Evolutionary conservation across 2,113 vertebrate species (phyloP).

Genomic region (Aspiorhynchus laticeps): DNA sequence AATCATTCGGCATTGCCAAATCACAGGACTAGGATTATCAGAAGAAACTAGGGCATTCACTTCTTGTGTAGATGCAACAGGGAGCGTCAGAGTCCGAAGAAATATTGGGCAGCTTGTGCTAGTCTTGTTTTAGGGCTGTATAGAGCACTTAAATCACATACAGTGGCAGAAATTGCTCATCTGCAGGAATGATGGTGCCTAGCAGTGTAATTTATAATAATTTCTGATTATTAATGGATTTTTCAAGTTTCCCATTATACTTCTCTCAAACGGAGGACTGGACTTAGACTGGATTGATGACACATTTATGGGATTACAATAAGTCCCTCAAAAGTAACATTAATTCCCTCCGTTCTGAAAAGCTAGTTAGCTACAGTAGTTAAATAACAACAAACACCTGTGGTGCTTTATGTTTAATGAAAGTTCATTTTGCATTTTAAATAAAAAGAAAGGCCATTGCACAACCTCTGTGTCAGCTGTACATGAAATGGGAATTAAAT

Average conservation of each 20-base stretch:
- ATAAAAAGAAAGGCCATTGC: not conserved
- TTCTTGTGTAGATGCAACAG: conserved; percentile 50
- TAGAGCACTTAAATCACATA: not conserved
- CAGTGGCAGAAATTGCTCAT: not conserved
- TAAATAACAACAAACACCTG: conserved; percentile 1
- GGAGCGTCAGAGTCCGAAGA: conserved; percentile 32
- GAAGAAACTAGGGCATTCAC: conserved; percentile 59
- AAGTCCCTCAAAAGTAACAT: conserved; percentile 23
- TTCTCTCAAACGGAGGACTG: not conserved
- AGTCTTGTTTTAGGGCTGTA: not conserved
- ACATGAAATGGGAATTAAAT: not conserved
- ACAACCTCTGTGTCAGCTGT: conserved; percentile 18
- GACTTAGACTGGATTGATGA: conserved; percentile 17
- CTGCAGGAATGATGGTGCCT: not conserved
- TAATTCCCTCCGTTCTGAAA: conserved; percentile 3
- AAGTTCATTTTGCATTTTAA: not conserved
- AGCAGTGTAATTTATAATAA: conserved; percentile 2
- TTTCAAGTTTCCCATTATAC: not conserved
- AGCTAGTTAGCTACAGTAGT: not conserved
- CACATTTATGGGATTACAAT: conserved; percentile 30
- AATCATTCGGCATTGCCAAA: conserved; percentile 63
- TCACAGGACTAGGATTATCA: conserved; percentile 72
- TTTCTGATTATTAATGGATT: not conserved
- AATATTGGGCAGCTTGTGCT: not conserved
- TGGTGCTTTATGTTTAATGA: not conserved